Evolutionary conservation across 2,888 invertebrate species (phyloP).

Genomic region (Allophyes oxyacanthae): DNA sequence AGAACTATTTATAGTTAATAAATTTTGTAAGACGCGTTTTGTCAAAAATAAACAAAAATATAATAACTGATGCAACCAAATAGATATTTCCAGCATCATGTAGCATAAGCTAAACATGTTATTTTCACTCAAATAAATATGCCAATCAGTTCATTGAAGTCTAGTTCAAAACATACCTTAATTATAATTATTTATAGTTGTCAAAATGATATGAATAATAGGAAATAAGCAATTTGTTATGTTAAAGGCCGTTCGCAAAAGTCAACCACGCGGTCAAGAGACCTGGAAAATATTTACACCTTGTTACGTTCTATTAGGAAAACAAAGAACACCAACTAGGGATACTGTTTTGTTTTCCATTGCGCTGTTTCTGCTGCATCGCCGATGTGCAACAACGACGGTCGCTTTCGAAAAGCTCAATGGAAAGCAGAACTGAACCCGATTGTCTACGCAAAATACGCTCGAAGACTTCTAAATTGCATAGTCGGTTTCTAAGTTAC

Average conservation of each 20-base stretch:
- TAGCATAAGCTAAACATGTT: conserved; percentile 34
- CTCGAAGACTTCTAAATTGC: conserved; percentile 18
- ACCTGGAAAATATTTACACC: conserved; percentile 46
- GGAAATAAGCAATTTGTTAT: conserved; percentile 39
- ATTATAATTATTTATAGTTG: conserved; percentile 37
- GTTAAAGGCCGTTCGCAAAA: conserved; percentile 38
- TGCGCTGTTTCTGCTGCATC: background rate
- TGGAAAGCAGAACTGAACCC: conserved; percentile 10
- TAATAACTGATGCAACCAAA: conserved; percentile 11
- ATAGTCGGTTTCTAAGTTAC: conserved; percentile 23
- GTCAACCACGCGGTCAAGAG: conserved; percentile 31
- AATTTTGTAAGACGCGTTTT: background rate
- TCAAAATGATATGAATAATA: conserved; percentile 48
- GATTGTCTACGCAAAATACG: conserved; percentile 15
- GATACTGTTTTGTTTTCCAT: conserved; percentile 1
- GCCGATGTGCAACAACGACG: conserved; percentile 3
- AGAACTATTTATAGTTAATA: background rate
- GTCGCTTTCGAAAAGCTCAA: background rate
- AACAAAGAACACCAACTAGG: conserved; percentile 16
- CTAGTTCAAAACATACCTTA: conserved; percentile 45
- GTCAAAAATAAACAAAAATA: background rate
- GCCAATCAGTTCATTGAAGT: conserved; percentile 54
- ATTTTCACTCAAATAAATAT: conserved; percentile 55
- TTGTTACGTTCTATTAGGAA: conserved; percentile 21
- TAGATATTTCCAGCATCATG: conserved; percentile 16